Percentiles rank a stretch among this genome's conserved stretches.
Evolutionary conservation across 2,888 invertebrate genomes (phyloP).

Genomic region (Tryphoninae sp.): DNA sequence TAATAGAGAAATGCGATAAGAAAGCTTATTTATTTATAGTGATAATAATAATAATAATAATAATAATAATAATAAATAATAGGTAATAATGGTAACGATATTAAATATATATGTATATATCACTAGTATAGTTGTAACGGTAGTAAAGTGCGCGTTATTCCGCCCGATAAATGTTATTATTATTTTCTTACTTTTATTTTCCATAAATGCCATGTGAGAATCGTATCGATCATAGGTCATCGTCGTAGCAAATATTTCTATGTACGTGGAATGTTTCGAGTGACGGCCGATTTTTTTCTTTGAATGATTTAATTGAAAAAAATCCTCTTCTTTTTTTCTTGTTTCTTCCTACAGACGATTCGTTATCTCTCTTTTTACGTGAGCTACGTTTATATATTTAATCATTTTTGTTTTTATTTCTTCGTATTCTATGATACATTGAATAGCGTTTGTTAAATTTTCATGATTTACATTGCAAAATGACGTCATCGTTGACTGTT

Average conservation of each 20-base stretch:
- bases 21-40: conserved; percentile 73
- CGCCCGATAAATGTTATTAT: conserved; percentile 26
- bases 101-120: conserved; percentile 45
- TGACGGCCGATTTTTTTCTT: not conserved
- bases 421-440: conserved; percentile 26
- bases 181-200: conserved; percentile 11
- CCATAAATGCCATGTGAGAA: conserved; percentile 28
- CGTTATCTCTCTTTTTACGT: conserved; percentile 28
- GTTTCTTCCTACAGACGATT: conserved; percentile 6
- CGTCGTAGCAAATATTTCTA: conserved; percentile 19
- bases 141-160: conserved; percentile 46
- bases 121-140: conserved; percentile 33
- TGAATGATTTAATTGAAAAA: not conserved
- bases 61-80: conserved; percentile 66
- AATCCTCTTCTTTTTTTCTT: not conserved
- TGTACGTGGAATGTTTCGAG: conserved; percentile 10
- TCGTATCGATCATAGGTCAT: conserved; percentile 18
- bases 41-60: conserved; percentile 64
- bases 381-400: conserved; percentile 4
- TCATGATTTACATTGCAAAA: conserved; percentile 26
- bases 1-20: conserved; percentile 78
- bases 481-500: conserved; percentile 35
- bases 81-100: conserved; percentile 63
- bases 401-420: conserved; percentile 2
- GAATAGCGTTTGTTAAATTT: conserved; percentile 28